Conservation (phyloP, 2,888 invertebrate genomes). For the Agrypnus murinus region DNA sequence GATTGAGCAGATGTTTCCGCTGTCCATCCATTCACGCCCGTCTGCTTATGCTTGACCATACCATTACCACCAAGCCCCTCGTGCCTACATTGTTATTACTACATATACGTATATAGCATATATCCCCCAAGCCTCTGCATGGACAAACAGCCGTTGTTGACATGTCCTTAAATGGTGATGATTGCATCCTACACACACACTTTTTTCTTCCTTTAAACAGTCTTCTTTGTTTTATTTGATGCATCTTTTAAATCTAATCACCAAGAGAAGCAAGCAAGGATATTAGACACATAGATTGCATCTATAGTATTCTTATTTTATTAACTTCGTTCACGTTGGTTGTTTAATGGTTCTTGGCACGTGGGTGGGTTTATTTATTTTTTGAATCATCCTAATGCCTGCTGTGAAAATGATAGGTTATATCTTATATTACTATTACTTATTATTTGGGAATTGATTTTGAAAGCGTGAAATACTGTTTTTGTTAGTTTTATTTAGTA, state of each 20-base stretch:
- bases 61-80: slow-evolving; percentile 24
- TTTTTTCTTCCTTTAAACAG: not conserved
- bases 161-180: slow-evolving; percentile 47
- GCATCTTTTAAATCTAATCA: slow-evolving; percentile 14
- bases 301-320: too few relatives aligned
- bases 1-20: slow-evolving; percentile 33
- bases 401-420: not conserved
- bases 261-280: not conserved
- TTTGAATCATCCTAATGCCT: not conserved
- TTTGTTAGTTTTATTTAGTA: too few relatives aligned
- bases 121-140: too few relatives aligned
- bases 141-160: slow-evolving; percentile 41
- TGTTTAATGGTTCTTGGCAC: slow-evolving; percentile 9
- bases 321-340: too few relatives aligned
- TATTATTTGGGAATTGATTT: too few relatives aligned
- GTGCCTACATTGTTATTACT: not conserved
- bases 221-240: slow-evolving; percentile 28
- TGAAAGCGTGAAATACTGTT: too few relatives aligned
- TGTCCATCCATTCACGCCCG: slow-evolving; percentile 40
- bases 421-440: too few relatives aligned
- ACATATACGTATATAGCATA: too few relatives aligned
- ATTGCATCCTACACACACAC: slow-evolving; percentile 42
- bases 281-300: too few relatives aligned
- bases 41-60: slow-evolving; percentile 32
- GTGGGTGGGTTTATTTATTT: slow-evolving; percentile 16